phyloP scores from a whole-genome alignment of 2,113 vertebrate genomes.

The Myanophis thanlyinensis region DNA sequence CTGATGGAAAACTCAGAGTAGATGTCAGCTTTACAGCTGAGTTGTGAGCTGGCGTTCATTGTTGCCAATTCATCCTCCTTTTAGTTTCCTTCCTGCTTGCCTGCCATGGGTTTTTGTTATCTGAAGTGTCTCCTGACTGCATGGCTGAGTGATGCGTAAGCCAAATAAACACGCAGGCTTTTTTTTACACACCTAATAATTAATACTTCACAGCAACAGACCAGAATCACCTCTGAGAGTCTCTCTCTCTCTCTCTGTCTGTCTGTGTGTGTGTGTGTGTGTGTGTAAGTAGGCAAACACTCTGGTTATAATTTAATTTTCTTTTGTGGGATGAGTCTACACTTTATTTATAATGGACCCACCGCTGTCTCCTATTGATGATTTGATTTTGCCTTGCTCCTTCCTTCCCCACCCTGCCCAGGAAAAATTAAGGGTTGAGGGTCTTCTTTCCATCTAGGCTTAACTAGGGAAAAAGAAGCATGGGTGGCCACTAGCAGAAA shows the following conservation, averaged over 20 bases:
- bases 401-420: accelerated
- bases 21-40: background rate
- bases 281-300: accelerated
- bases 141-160: background rate
- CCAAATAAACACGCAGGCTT: background rate
- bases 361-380: accelerated
- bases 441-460: background rate
- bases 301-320: background rate
- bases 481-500: background rate
- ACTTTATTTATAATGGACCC: background rate
- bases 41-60: accelerated
- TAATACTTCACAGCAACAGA: background rate
- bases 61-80: background rate
- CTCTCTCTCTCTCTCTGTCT: background rate
- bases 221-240: background rate
- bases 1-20: background rate
- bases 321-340: background rate
- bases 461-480: background rate
- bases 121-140: background rate
- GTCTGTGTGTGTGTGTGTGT: accelerated
- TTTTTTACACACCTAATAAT: background rate
- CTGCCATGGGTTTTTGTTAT: background rate
- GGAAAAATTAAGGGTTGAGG: background rate
- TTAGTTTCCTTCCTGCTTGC: background rate
- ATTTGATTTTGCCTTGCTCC: background rate